Conservation (phyloP, 64 coral and sea anemone species). For the Pocillopora verrucosa region DNA sequence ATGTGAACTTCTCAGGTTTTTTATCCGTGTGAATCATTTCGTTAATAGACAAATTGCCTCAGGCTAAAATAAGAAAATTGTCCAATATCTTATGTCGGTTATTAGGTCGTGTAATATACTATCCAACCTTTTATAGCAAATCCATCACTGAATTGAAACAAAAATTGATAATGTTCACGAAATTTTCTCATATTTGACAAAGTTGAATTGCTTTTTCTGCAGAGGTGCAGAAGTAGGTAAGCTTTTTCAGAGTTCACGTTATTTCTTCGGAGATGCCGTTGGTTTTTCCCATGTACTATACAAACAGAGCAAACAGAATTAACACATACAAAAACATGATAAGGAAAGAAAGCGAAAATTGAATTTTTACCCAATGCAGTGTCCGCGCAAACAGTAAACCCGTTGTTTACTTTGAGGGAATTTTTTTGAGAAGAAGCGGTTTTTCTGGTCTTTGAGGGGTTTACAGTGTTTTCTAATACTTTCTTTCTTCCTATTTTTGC, state of each 20-base stretch:
- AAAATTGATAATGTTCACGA: neutral
- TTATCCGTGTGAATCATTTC: neutral
- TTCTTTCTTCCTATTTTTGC: constrained; percentile 28
- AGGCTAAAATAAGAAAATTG: constrained; percentile 12
- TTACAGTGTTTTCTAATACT: neutral
- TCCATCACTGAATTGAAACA: neutral
- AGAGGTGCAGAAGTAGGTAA: neutral
- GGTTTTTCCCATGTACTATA: constrained; percentile 49
- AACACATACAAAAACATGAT: constrained; percentile 71
- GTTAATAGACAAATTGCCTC: constrained; percentile 4
- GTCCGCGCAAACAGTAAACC: constrained; percentile 35
- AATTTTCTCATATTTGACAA: neutral
- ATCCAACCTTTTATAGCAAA: constrained; percentile 15
- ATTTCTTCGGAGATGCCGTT: constrained; percentile 20
- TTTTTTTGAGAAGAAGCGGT: constrained; percentile 39
- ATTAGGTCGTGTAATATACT: neutral
- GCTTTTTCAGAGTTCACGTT: neutral
- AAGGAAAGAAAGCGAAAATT: constrained; percentile 78
- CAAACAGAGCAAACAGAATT: constrained; percentile 82
- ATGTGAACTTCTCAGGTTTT: neutral
- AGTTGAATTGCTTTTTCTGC: neutral
- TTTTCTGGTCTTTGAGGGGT: neutral
- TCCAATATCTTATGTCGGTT: constrained; percentile 14
- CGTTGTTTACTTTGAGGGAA: constrained; percentile 72
- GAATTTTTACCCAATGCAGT: constrained; percentile 66